Evolutionary conservation across 2,888 invertebrate species (phyloP).

Genomic region (Furcula furcula): DNA sequence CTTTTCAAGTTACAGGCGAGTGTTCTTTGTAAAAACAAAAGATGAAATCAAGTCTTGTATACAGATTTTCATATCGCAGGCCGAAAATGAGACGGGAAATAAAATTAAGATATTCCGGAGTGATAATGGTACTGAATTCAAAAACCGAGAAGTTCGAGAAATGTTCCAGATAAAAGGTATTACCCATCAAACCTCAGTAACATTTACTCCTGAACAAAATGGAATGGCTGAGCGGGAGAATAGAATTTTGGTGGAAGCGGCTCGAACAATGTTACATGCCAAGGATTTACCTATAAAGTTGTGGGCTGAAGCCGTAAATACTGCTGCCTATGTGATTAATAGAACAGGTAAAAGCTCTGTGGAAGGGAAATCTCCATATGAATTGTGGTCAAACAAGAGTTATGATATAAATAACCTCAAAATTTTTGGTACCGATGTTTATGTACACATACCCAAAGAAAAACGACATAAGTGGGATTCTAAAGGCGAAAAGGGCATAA

Average conservation of each 20-base stretch:
- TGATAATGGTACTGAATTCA: constrained; percentile 3
- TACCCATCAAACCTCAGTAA: background rate
- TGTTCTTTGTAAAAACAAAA: constrained; percentile 4
- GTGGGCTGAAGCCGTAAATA: constrained; percentile 23
- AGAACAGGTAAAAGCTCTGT: too few species aligned
- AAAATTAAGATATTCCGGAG: constrained; percentile 1
- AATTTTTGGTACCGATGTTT: too few species aligned
- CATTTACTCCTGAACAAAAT: constrained; percentile 2
- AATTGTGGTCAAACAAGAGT: too few species aligned
- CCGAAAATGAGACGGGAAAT: background rate
- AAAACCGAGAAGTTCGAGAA: background rate
- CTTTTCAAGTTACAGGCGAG: background rate
- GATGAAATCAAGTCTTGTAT: background rate
- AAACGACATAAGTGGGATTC: too few species aligned
- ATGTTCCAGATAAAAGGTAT: background rate
- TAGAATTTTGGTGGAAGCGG: background rate
- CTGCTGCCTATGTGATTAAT: constrained; percentile 16
- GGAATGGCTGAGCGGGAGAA: background rate
- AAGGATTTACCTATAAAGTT: constrained; percentile 13
- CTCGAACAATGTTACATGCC: constrained; percentile 16
- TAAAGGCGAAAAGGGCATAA: too few species aligned
- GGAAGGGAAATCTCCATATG: too few species aligned
- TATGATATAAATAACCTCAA: too few species aligned
- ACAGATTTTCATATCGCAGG: background rate
- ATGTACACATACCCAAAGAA: too few species aligned